Base-by-base conservation (phyloP, 2,797 vertebrate genomes). In the Simalia tracyae region DNA sequence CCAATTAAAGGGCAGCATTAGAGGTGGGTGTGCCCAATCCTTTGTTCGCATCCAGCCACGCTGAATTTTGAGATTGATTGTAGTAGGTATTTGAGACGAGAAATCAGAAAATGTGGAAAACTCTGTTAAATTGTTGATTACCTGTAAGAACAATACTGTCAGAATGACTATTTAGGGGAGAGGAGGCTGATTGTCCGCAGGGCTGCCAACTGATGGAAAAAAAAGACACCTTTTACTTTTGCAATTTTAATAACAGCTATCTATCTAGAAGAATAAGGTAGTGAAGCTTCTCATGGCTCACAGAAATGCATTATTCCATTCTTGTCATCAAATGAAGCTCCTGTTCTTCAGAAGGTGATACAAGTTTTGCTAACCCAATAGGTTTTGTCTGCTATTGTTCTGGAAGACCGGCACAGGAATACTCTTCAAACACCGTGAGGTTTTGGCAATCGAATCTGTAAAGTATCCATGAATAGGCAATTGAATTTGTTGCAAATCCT, bases 1-100 rank as follows among this genome's bases (percentile, higher is more conserved):
- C 61, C 95, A 86, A 89, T 94, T 93, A 93, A 94, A 91, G 72
- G 94, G 36, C 87, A 91, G 12, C 2, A 76, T 94, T 94, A 93
- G 90, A 54, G 72, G 24, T 93, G 68, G 26, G 5, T 50, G 24
- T 54, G 24, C 90, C 61, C 86, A 88, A 91, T 93, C 5, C 22
- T 93, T 88, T 92, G 19, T 57, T 90, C 36, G 3, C 91, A n/a
- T 6, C 94, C 66, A 92, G 54, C 63, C 17, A 59, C 93, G 90
- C 86, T 89, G 24, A 92, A 19, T 26, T 57, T 68, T 59, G 85
- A 26, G 50, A 91, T 89, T 94, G 84, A 94, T 95, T 63, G 12
- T 86, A 61, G 11, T 42, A 46, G 19, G 86, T 50, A 10, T 14
- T 90, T 87, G 31, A 87, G 81, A 72, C 12, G 94, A 92, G 31